These are phyloP conservation scores for Lycaena phlaeas DNA, from an alignment of 2,888 invertebrate species.

Conservation along the genomic window DNA sequence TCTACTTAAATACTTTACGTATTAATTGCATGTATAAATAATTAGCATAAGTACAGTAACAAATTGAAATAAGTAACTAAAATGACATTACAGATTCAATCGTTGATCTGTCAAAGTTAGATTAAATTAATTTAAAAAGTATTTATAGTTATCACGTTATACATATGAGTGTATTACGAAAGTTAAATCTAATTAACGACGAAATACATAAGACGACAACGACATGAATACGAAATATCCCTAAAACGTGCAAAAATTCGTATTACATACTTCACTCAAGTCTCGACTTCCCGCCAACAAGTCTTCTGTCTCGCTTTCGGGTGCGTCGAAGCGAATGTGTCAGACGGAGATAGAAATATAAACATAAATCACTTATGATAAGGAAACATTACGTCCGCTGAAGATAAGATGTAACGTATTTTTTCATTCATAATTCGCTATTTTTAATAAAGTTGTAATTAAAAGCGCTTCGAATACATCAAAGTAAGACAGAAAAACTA, in stretches of 20 bases:
- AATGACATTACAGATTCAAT: too few species aligned
- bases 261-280: constrained; percentile 12
- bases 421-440: constrained; percentile 6
- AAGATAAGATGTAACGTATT: constrained; percentile 11
- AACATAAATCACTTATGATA: constrained; percentile 21
- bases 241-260: constrained; percentile 18
- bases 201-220: too few species aligned
- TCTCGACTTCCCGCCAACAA: constrained; percentile 17
- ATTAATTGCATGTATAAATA: too few species aligned
- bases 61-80: too few species aligned
- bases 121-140: too few species aligned
- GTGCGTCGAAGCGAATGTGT: neutral
- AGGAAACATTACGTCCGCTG: constrained; percentile 9
- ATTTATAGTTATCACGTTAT: too few species aligned
- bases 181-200: too few species aligned
- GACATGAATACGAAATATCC: neutral
- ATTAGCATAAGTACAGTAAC: too few species aligned
- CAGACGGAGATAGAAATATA: constrained; percentile 18
- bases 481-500: neutral
- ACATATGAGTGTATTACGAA: too few species aligned
- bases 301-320: constrained; percentile 13
- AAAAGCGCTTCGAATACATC: too few species aligned
- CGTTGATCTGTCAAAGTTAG: too few species aligned
- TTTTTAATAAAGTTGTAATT: neutral
- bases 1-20: too few species aligned